Percentiles rank a stretch among this genome's conserved stretches.
These are phyloP conservation scores for Ypsolopha scabrella DNA, from an alignment of 2,888 invertebrate species.

Conservation along the genomic window DNA sequence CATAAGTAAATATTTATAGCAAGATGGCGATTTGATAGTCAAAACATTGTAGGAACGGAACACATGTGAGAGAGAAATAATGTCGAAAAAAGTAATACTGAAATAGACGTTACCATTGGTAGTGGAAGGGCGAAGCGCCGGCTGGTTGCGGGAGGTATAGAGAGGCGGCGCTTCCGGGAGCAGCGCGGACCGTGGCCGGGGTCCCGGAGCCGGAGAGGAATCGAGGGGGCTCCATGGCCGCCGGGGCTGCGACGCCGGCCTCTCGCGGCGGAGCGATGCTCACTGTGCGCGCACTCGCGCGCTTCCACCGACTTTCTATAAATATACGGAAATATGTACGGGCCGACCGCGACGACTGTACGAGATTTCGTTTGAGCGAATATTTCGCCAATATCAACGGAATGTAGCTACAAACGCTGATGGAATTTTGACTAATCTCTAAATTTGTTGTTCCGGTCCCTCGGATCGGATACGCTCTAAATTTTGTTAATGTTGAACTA, in stretches of 20 bases:
- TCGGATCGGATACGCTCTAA: no score
- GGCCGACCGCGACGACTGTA: background rate
- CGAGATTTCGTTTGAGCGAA: background rate
- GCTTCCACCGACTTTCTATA: background rate
- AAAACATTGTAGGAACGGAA: background rate
- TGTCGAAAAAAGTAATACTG: constrained; percentile 16
- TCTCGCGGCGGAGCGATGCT: background rate
- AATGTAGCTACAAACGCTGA: background rate
- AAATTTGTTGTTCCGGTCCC: no score
- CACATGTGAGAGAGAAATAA: constrained; percentile 6
- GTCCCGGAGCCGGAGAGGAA: constrained; percentile 30
- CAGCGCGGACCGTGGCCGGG: constrained; percentile 38
- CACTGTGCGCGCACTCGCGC: background rate
- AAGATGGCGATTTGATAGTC: background rate
- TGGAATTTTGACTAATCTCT: no score
- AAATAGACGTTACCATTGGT: constrained; percentile 41
- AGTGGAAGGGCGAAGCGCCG: constrained; percentile 52
- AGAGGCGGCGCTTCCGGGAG: constrained; percentile 39
- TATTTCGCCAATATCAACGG: constrained; percentile 1
- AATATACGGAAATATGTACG: constrained; percentile 3
- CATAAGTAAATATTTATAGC: background rate
- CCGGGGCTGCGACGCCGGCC: constrained; percentile 23
- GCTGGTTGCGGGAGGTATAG: constrained; percentile 36
- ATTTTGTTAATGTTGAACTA: no score
- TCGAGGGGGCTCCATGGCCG: constrained; percentile 51